phyloP scores from a whole-genome alignment of 2,888 invertebrate species.

The Timema podura region DNA sequence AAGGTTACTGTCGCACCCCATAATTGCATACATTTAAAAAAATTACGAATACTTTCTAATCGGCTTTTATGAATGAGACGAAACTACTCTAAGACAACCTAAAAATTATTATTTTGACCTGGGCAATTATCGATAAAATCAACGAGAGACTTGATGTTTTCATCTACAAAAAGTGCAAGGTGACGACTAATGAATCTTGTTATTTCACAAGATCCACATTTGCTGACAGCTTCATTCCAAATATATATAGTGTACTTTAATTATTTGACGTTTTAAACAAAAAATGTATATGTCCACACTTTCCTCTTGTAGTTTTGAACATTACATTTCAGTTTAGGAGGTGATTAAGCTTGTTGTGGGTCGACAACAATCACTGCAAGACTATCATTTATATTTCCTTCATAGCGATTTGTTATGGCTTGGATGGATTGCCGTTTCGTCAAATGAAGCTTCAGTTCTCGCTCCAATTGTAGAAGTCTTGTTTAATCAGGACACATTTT shows the following conservation, averaged over 20 bases:
- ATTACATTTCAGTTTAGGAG: too few species aligned
- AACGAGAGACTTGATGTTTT: neutral
- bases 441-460: too few species aligned
- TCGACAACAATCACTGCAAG: too few species aligned
- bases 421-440: too few species aligned
- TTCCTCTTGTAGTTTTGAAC: neutral
- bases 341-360: too few species aligned
- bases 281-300: neutral
- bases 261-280: neutral
- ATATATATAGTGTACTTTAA: neutral
- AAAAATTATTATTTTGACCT: conserved; percentile 10
- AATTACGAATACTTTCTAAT: neutral
- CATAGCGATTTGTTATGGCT: too few species aligned
- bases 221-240: neutral
- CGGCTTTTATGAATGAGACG: neutral
- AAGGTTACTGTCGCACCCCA: neutral
- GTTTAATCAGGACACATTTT: too few species aligned
- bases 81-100: conserved; percentile 1
- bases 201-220: conserved; percentile 7
- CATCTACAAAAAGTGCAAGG: neutral
- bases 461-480: too few species aligned
- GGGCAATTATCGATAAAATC: conserved; percentile 5
- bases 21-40: neutral
- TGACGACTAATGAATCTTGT: neutral
- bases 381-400: too few species aligned